Evolutionary conservation across 2,113 vertebrate species (phyloP), one percentile per base, ranked within the genome.

Genomic region (Silurus meridionalis): DNA sequence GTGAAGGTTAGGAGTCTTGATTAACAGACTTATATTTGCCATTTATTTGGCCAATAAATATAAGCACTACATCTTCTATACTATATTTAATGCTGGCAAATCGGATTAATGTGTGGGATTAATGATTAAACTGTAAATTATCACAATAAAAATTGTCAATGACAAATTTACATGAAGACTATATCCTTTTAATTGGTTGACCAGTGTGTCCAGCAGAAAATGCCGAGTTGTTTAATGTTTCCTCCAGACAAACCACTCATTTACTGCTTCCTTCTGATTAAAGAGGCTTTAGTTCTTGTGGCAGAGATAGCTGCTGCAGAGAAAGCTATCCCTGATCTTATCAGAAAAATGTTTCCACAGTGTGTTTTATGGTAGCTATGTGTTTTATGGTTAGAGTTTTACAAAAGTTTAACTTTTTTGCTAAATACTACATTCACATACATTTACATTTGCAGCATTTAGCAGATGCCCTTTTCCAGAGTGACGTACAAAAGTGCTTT

Each of bases 221-320:
- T 55, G 50, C 52, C 25, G 21, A 52, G 48, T n/a, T 52, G 72
- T 75, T 75, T 50, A 75, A 75, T 53, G 48, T 77, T 15, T 15
- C 23, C 52, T 77, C 52, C 25, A 77, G 6, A 25, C 74, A 55
- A 23, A 3, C 37, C 63, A 58, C 79, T 63, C 9, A 15, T 55
- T 77, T 9, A 11, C 21, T 81, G 58, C 28, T 50, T 81, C 79
- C 58, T 50, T 19, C 25, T 61, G 78, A 80, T 80, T 80, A 46
- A 1, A 85, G 46, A 50, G 48, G 11, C 72, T 75, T 77, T 28
- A 14, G 21, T 50, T 52, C 5, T 75, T 75, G 48, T 75, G 46
- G 19, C 50, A 14, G n/a, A 50, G 74, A 53, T 77, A n/a, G 55
- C 23, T 77, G 5, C 50, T 78, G 28, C 17, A 48, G 19, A 48